phyloP scores from a whole-genome alignment of 2,888 invertebrate species.

The Sceliomorpha sp. region DNA sequence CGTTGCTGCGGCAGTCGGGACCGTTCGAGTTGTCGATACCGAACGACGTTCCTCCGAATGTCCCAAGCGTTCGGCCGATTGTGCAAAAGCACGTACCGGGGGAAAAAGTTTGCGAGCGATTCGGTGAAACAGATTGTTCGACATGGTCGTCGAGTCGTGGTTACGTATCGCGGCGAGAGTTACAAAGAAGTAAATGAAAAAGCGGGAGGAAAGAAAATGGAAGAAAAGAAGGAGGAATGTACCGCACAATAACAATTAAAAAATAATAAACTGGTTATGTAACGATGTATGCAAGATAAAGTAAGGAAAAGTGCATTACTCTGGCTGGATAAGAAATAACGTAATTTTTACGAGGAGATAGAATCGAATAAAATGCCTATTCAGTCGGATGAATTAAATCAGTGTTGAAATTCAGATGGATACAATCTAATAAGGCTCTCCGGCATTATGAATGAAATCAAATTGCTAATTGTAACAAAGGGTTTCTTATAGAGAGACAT shows the following conservation, averaged over 20 bases:
- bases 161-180: too few relatives aligned
- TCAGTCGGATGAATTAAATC: constrained; percentile 40
- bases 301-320: constrained; percentile 36
- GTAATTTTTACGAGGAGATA: constrained; percentile 15
- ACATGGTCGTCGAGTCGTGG: too few relatives aligned
- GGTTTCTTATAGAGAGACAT: constrained; percentile 17
- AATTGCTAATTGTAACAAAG: constrained; percentile 30
- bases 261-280: constrained; percentile 23
- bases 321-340: constrained; percentile 30
- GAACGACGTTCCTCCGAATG: too few relatives aligned
- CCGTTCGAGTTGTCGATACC: too few relatives aligned
- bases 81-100: too few relatives aligned
- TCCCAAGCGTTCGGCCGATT: too few relatives aligned
- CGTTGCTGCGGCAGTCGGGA: too few relatives aligned
- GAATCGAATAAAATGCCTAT: constrained; percentile 26
- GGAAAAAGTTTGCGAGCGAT: too few relatives aligned
- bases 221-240: too few relatives aligned
- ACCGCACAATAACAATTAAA: constrained; percentile 16
- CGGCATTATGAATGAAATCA: constrained; percentile 31
- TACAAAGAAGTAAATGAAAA: too few relatives aligned
- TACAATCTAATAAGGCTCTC: constrained; percentile 35
- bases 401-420: constrained; percentile 29
- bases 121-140: too few relatives aligned
- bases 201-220: too few relatives aligned
- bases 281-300: constrained; percentile 21